Evolutionary conservation across 2,888 invertebrate genomes (phyloP).

Genomic region (Xestia ashworthii): DNA sequence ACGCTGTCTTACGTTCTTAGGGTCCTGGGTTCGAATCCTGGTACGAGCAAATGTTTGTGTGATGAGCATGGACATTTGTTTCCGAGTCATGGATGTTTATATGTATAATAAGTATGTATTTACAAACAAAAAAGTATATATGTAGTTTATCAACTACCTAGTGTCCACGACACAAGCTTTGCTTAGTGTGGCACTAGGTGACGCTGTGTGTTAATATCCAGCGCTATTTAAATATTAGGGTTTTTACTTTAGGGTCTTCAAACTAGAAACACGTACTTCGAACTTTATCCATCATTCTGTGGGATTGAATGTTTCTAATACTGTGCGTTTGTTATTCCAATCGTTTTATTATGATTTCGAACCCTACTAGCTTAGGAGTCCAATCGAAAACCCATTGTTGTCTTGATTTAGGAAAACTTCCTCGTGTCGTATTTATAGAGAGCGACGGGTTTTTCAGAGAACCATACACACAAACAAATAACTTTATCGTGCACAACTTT

Average conservation of each 20-base stretch:
- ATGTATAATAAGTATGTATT: no score
- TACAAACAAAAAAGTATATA: no score
- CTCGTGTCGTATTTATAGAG: background rate
- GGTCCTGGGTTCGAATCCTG: no score
- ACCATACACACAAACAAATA: constrained; percentile 1
- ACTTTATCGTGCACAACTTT: constrained; percentile 23
- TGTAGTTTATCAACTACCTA: no score
- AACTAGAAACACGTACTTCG: background rate
- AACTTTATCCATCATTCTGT: background rate
- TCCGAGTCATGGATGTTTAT: no score
- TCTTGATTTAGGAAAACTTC: background rate
- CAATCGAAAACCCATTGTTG: constrained; percentile 5
- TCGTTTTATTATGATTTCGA: background rate
- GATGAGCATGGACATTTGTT: no score
- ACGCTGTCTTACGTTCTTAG: no score
- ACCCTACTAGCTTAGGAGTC: background rate
- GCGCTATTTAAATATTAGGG: no score
- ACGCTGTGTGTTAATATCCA: no score
- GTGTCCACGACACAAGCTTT: no score
- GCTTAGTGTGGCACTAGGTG: no score
- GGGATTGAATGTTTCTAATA: constrained; percentile 2
- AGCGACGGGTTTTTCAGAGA: constrained; percentile 4
- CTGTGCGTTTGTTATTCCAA: constrained; percentile 17
- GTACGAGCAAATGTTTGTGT: no score
- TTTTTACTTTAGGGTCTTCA: background rate